phyloP scores from a whole-genome alignment of 2,113 vertebrate genomes.

The Monopterus albus region DNA sequence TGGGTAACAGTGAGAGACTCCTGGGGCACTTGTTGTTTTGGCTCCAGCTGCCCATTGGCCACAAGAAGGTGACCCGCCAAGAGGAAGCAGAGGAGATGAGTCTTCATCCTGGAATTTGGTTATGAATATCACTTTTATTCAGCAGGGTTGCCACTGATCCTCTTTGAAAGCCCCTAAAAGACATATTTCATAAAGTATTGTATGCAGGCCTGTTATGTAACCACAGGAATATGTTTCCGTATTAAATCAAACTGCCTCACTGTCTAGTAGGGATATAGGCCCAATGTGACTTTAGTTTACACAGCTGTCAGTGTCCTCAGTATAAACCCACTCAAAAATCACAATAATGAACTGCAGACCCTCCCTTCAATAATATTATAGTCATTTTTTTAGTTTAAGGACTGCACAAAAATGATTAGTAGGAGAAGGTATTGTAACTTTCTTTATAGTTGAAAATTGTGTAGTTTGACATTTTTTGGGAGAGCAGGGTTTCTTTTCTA shows the following conservation, averaged over 20 bases:
- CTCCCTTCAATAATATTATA: not conserved
- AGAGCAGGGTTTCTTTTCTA: not conserved
- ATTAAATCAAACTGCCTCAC: not conserved
- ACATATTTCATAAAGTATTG: slow-evolving; percentile 11
- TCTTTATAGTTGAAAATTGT: no score
- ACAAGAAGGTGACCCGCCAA: slow-evolving; percentile 46
- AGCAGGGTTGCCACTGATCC: slow-evolving; percentile 1
- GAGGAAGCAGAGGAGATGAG: slow-evolving; percentile 45
- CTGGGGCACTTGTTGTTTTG: slow-evolving; percentile 9
- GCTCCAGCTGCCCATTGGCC: slow-evolving; percentile 66
- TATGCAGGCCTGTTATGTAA: not conserved
- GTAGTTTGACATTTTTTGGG: not conserved
- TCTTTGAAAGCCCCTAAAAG: slow-evolving; percentile 38
- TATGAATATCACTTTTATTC: slow-evolving; percentile 26
- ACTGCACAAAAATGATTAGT: no score
- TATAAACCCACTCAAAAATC: not conserved
- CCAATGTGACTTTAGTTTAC: not conserved
- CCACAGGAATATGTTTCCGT: not conserved
- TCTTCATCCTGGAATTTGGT: slow-evolving; percentile 63
- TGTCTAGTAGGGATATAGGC: not conserved
- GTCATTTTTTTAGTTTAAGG: no score
- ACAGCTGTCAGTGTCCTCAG: not conserved
- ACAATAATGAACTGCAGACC: not conserved
- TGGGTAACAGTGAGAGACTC: slow-evolving; percentile 41
- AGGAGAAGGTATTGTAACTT: no score